These are phyloP conservation scores for Coregonus ussuriensis DNA, from an alignment of 2,797 vertebrate genomes.

Conservation along the genomic window DNA sequence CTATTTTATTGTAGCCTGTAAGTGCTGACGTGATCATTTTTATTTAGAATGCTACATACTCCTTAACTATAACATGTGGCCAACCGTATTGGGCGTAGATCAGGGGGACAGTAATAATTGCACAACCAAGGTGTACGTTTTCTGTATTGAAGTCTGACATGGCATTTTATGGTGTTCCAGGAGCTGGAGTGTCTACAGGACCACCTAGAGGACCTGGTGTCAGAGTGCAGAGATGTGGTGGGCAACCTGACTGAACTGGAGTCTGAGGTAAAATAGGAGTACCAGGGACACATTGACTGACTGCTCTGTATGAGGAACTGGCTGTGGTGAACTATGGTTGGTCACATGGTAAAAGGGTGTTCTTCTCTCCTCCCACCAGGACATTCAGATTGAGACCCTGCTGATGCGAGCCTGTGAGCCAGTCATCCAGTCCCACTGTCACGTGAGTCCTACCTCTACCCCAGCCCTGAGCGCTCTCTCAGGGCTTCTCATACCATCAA, in stretches of 20 bases:
- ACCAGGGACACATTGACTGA: background rate
- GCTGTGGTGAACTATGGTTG: background rate
- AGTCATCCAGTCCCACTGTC: slow-evolving; percentile 90
- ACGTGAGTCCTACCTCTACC: slow-evolving; percentile 76
- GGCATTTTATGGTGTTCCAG: slow-evolving; percentile 54
- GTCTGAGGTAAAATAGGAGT: slow-evolving; percentile 74
- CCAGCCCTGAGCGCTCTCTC: background rate
- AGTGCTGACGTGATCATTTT: too few species aligned
- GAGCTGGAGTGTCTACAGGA: slow-evolving; percentile 97
- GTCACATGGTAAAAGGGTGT: background rate
- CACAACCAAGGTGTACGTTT: background rate
- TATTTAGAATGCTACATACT: too few species aligned
- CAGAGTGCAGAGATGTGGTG: slow-evolving; percentile 88
- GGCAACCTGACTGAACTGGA: slow-evolving; percentile 94
- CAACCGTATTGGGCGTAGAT: too few species aligned
- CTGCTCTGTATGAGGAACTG: background rate
- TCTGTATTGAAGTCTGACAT: background rate
- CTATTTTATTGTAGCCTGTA: too few species aligned
- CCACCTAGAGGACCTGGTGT: slow-evolving; percentile 88
- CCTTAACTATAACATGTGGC: too few species aligned
- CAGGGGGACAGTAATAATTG: background rate
- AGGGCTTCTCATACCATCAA: background rate
- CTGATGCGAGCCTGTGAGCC: slow-evolving; percentile 93
- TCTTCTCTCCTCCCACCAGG: slow-evolving; percentile 68
- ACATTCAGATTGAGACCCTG: slow-evolving; percentile 95